Conservation (phyloP, 2,797 vertebrate species). For the Microctenopoma steveboyesi region DNA sequence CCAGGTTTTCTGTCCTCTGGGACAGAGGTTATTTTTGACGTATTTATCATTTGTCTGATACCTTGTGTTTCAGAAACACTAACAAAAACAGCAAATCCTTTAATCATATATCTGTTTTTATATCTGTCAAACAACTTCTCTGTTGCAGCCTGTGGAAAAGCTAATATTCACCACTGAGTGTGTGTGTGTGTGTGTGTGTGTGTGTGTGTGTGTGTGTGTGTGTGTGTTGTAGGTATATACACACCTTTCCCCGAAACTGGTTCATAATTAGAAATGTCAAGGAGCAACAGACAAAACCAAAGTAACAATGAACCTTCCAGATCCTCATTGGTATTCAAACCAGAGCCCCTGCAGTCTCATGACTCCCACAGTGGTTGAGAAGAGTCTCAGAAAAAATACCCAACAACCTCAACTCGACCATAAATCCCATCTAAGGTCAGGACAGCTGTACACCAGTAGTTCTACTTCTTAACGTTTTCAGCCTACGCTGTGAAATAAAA, state of each 20-base stretch:
- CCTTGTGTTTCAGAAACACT: not conserved
- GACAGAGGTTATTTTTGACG: not conserved
- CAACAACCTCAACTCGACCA: constrained; percentile 33
- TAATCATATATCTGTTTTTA: constrained; percentile 19
- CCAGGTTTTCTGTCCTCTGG: constrained; percentile 15
- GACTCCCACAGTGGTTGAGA: constrained; percentile 27
- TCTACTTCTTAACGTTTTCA: constrained; percentile 14
- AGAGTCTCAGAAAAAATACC: constrained; percentile 39
- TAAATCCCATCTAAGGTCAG: constrained; percentile 35
- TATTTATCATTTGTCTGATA: not conserved
- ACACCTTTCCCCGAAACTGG: constrained; percentile 4
- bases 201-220: too few relatives aligned
- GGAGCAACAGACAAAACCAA: constrained; percentile 42
- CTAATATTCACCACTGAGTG: constrained; percentile 34
- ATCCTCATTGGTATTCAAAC: constrained; percentile 65
- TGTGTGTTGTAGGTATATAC: not conserved
- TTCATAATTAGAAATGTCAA: constrained; percentile 50
- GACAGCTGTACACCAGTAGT: not conserved
- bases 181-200: not conserved
- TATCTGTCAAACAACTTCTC: constrained; percentile 10
- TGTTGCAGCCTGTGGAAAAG: constrained; percentile 17
- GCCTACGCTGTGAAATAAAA: constrained; percentile 1
- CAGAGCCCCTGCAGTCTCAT: constrained; percentile 39
- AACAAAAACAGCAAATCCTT: not conserved
- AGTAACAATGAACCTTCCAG: constrained; percentile 45